Base-by-base conservation (phyloP, 2,888 invertebrate genomes). In the Trachelus tabidus region DNA sequence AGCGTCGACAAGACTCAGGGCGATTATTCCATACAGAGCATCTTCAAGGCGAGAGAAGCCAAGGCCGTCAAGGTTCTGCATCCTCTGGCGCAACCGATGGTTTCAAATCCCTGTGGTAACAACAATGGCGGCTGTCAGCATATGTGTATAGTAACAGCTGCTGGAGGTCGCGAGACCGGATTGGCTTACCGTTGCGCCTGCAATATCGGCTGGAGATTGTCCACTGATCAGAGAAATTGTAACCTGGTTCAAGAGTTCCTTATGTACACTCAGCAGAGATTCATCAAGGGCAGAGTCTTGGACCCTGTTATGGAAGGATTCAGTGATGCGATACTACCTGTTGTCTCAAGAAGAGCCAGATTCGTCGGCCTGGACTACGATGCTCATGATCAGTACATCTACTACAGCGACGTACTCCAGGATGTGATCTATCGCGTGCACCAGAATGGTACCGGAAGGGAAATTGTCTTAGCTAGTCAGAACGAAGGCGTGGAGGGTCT, bases 401-500 rank as follows among this genome's bases (percentile, higher is more conserved):
- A 99, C 92, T 99, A 98, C 92, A 99, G 99, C 0, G 99, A 99
- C 90, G 98, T 99, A 0, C 93, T 98, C 33, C 97, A 98, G 92
- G 98, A 98, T 90, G 98, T 98, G 0, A 98, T 98, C 83, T 97
- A 98, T 90, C 80, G 89, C 34, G 95, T 96, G 0, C 96, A 96
- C 86, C 93, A 96, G 81, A 96, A 96, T 85, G 96, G 96, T 73
- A 95, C 96, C 0, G 94, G 96, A 0, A 94, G 95, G 35, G 97
- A 98, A 92, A 98, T 97, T 78, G 98, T 99, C 0, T 91, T 98
- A 68, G 98, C 98, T 1, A 98, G 98, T 1, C 98, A 98, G 90
- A 98, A 99, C 89, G 98, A 98, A 92, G 98, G 98, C 0, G 98
- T 98, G 0, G 98, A 99, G 92, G 98, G 98, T 0, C 92, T 99